Base-by-base conservation (phyloP, 2,888 invertebrate species). In the Erebia ligea region DNA sequence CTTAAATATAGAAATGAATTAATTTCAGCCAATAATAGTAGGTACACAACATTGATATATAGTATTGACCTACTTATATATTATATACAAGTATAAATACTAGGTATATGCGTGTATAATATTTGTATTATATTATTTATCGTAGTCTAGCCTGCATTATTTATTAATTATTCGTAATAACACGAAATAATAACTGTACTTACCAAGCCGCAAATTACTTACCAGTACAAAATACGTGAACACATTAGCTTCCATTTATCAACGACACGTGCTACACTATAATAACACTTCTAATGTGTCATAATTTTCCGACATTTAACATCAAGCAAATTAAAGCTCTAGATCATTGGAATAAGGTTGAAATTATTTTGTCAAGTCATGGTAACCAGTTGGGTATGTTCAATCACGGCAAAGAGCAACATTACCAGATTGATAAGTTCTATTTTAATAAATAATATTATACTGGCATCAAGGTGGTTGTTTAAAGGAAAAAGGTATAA, bases 231-330 rank as follows among this genome's bases (percentile, higher is more conserved):
- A 65, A 50, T 64, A 69, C 69, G 57, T 69, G 68, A 68, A 52
- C 71, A 64, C 64, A 68, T 71, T 61, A 66, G 68, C 68, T 56
- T 73, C 73, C 73, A 73, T 76, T 77, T 75, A 71, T 73, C 69
- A 75, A 73, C 45, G 70, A 52, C 70, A 70, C 67, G 57, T 69
- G 70, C 71, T 65, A 74, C 69, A 25, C 71, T 69, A 67, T 69
- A 69, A 69, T 72, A 72, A 65, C 71, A 68, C 68, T 71, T 62
- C 71, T 57, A 71, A 68, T 68, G 68, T 65, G 65, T 71, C 65
- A 68, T 57, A 59, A 40, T 66, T 59, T 72, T 69, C 65, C 42
- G 10, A 42, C 59, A 59, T 59, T n/a, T 10, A 17, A 5, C n/a
- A n/a, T n/a, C 40, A 59, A 42, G 10, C 10, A 15, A 59, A 9